phyloP scores from a whole-genome alignment of 2,888 invertebrate genomes.

The Orthosia cruda region DNA sequence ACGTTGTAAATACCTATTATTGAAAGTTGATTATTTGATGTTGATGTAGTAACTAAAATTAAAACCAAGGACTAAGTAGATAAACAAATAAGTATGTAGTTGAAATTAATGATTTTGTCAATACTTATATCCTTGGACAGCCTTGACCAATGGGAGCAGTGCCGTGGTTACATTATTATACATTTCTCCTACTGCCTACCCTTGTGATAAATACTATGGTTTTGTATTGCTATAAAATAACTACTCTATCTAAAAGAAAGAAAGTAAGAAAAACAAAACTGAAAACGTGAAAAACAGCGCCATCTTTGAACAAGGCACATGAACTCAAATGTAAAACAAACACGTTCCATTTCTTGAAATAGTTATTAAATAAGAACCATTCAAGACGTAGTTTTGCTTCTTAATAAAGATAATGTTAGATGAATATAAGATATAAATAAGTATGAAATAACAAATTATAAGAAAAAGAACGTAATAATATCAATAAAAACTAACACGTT shows the following conservation, averaged over 20 bases:
- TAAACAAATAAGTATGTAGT: too few species aligned
- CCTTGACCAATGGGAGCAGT: too few species aligned
- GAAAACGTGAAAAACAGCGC: conserved; percentile 18
- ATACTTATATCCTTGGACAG: too few species aligned
- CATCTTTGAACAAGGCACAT: conserved; percentile 23
- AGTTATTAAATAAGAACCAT: too few species aligned
- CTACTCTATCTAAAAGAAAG: too few species aligned
- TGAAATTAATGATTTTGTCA: too few species aligned
- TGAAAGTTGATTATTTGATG: neutral
- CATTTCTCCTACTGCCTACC: neutral
- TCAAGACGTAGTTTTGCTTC: neutral
- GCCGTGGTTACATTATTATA: neutral
- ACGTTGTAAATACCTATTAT: conserved; percentile 5
- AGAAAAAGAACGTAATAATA: neutral
- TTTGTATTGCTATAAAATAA: too few species aligned
- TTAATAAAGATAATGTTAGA: neutral
- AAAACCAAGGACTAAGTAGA: too few species aligned
- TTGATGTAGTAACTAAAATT: neutral
- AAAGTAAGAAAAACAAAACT: too few species aligned
- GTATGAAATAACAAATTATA: neutral
- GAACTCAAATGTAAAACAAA: neutral
- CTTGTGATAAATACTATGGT: neutral
- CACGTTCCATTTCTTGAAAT: conserved; percentile 36
- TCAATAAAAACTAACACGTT: conserved; percentile 25
- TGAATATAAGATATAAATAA: neutral